Evolutionary conservation across 2,888 invertebrate genomes (phyloP).

Genomic region (Drosophila infuscata): DNA sequence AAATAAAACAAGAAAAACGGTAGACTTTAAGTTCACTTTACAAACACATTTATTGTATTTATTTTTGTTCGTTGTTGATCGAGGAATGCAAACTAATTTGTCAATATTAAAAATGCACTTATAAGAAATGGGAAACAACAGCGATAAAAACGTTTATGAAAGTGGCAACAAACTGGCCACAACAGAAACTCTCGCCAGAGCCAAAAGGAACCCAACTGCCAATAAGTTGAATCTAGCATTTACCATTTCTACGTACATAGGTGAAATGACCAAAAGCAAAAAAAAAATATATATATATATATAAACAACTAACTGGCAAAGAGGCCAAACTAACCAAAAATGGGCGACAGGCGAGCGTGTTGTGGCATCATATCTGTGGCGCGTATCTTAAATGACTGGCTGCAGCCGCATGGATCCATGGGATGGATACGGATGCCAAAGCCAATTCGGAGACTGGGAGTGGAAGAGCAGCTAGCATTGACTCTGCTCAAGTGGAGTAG

Average conservation of each 20-base stretch:
- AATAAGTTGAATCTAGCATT: conserved; percentile 64
- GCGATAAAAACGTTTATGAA: conserved; percentile 51
- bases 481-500: neutral
- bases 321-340: conserved; percentile 54
- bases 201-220: conserved; percentile 46
- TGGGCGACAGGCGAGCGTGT: conserved; percentile 61
- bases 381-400: conserved; percentile 56
- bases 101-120: neutral
- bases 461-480: conserved; percentile 22
- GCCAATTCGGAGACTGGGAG: conserved; percentile 7
- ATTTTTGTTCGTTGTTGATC: neutral
- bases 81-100: neutral
- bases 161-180: conserved; percentile 39
- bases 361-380: conserved; percentile 62
- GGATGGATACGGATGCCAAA: conserved; percentile 26
- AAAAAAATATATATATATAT: conserved; percentile 2
- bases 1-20: neutral
- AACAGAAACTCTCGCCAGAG: conserved; percentile 23
- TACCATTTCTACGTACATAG: conserved; percentile 58
- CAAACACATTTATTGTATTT: neutral
- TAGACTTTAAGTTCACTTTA: neutral
- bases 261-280: conserved; percentile 54
- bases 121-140: conserved; percentile 8
- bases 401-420: conserved; percentile 28
- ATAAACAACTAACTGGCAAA: conserved; percentile 51